These are phyloP conservation scores for Pristionchus pacificus DNA, from an alignment of 1,140 invertebrate genomes.

Conservation along the genomic window DNA sequence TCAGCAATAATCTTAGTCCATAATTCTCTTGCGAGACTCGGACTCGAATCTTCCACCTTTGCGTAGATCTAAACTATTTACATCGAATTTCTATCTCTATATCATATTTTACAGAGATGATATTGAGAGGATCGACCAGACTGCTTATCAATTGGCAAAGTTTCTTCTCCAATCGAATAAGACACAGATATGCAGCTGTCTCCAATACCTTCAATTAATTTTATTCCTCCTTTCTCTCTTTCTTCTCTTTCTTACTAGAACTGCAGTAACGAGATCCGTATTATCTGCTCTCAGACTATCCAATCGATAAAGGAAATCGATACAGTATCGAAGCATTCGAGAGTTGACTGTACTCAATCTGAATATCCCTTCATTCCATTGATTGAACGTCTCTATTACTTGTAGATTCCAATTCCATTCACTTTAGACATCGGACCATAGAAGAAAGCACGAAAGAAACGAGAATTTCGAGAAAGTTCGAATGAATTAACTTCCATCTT, in stretches of 20 bases:
- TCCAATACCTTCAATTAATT: not conserved
- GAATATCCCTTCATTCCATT: too few relatives aligned
- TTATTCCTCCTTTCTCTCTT: too few relatives aligned
- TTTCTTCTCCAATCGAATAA: not conserved
- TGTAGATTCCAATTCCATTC: too few relatives aligned
- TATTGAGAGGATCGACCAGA: not conserved
- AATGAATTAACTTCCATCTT: not conserved
- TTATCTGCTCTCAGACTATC: too few relatives aligned
- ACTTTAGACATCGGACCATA: not conserved
- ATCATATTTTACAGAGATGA: not conserved
- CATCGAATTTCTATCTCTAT: too few relatives aligned
- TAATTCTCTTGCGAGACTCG: not conserved
- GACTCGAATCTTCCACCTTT: not conserved
- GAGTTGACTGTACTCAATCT: too few relatives aligned
- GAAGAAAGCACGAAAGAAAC: not conserved
- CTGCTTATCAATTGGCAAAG: not conserved
- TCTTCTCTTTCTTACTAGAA: too few relatives aligned
- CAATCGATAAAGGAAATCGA: too few relatives aligned
- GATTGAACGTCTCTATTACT: too few relatives aligned
- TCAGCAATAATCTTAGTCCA: not conserved
- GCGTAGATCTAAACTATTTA: too few relatives aligned
- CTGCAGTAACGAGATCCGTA: too few relatives aligned
- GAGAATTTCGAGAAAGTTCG: not conserved
- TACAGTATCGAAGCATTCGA: too few relatives aligned
- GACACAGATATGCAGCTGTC: not conserved